Percentiles rank a stretch among this genome's conserved stretches.
These are phyloP conservation scores for Leucosticte australis DNA, from an alignment of 2,113 vertebrate genomes.

Conservation along the genomic window DNA sequence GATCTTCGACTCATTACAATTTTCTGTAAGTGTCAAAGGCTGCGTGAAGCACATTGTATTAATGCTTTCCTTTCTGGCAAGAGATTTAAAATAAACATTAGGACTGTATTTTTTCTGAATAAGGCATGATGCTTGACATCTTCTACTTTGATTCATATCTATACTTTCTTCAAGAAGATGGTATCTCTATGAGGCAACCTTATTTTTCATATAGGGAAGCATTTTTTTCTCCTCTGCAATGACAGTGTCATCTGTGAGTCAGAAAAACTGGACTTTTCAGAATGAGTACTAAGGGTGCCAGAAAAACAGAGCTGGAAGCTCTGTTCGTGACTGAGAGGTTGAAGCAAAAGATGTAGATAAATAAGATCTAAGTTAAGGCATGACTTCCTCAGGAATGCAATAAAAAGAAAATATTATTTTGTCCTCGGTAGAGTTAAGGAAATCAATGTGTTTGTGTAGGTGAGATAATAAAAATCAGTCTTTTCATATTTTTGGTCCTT, in stretches of 20 bases:
- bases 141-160: not conserved
- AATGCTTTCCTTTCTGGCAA: not conserved
- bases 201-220: not conserved
- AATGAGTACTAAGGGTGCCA: not conserved
- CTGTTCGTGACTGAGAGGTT: not conserved
- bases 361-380: not conserved
- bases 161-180: not conserved
- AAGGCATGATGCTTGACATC: not conserved
- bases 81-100: not conserved
- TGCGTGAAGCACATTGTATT: not conserved
- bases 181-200: not conserved
- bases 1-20: not conserved
- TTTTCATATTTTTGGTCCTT: conserved; percentile 12
- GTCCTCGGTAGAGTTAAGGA: not conserved
- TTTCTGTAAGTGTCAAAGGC: not conserved
- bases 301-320: not conserved
- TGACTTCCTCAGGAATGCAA: not conserved
- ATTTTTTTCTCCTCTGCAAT: not conserved
- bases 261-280: not conserved
- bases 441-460: not conserved
- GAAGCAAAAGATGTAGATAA: not conserved
- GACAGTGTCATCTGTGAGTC: not conserved
- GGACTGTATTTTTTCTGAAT: not conserved
- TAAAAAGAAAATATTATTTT: conserved; percentile 27
- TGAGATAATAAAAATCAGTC: conserved; percentile 29